Evolutionary conservation across 2,797 vertebrate species (phyloP).

Genomic region (Ciconia nigra): DNA sequence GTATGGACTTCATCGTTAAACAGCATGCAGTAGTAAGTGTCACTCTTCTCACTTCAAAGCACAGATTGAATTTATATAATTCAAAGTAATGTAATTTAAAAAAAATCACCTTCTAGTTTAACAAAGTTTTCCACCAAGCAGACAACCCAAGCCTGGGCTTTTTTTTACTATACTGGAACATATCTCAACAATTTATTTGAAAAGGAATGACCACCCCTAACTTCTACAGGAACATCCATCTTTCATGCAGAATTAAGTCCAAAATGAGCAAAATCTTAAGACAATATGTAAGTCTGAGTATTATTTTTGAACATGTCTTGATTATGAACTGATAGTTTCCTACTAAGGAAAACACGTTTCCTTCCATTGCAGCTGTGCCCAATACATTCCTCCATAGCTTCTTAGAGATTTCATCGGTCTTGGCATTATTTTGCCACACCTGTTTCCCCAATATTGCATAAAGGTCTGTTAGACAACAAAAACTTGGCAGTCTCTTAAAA

Average conservation of each 20-base stretch:
- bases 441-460: not conserved
- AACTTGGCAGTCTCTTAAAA: not conserved
- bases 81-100: not conserved
- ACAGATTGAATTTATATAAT: not conserved
- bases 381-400: not conserved
- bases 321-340: not conserved
- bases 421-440: not conserved
- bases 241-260: not conserved
- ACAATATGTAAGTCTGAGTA: not conserved
- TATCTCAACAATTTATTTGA: not conserved
- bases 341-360: not conserved
- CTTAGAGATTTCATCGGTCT: not conserved
- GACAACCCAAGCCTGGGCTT: not conserved
- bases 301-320: not conserved
- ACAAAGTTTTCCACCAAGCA: not conserved
- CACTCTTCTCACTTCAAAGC: constrained; percentile 81
- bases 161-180: not conserved
- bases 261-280: not conserved
- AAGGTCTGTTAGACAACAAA: not conserved
- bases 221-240: not conserved
- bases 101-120: not conserved
- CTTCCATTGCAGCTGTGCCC: not conserved
- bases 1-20: constrained; percentile 99
- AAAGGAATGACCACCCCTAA: not conserved
- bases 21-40: constrained; percentile 95